phyloP scores from a whole-genome alignment of 2,888 invertebrate genomes.

The Gymnocheta viridis region DNA sequence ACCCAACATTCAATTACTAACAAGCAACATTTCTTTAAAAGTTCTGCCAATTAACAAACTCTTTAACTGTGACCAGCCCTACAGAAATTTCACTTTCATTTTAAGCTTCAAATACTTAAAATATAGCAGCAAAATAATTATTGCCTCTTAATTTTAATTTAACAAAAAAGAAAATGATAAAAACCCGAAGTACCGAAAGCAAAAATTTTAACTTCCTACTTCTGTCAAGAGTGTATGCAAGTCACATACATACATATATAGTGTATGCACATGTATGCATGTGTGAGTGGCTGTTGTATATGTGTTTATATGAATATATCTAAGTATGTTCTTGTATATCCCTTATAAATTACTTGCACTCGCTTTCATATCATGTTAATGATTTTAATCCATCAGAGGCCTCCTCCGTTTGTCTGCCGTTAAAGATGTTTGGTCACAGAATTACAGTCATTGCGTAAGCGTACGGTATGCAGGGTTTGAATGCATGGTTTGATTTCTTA shows the following conservation, averaged over 20 bases:
- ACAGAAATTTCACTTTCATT: background rate
- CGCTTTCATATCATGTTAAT: slow-evolving; percentile 36
- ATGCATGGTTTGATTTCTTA: slow-evolving; percentile 39
- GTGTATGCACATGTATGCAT: background rate
- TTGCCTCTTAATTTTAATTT: slow-evolving; percentile 39
- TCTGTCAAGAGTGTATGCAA: slow-evolving; percentile 1
- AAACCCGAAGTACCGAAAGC: slow-evolving; percentile 17
- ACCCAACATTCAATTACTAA: too few relatives aligned
- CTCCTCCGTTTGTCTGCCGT: background rate
- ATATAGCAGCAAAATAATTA: slow-evolving; percentile 2
- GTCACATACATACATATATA: background rate
- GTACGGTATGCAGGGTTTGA: slow-evolving; percentile 19
- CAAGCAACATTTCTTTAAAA: background rate
- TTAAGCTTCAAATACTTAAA: slow-evolving; percentile 19
- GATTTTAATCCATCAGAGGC: slow-evolving; percentile 51
- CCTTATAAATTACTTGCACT: slow-evolving; percentile 38
- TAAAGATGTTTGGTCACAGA: slow-evolving; percentile 30
- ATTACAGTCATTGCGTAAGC: slow-evolving; percentile 10
- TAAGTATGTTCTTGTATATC: slow-evolving; percentile 10
- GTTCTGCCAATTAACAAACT: background rate
- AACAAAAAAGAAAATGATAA: slow-evolving; percentile 21
- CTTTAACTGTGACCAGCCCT: slow-evolving; percentile 29
- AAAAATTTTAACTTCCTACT: slow-evolving; percentile 57
- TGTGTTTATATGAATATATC: background rate
- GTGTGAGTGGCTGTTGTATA: background rate